Percentiles rank a stretch among this genome's conserved stretches.
Evolutionary conservation across 1,140 invertebrate species (phyloP).

Genomic region (Drosophila suzukii): DNA sequence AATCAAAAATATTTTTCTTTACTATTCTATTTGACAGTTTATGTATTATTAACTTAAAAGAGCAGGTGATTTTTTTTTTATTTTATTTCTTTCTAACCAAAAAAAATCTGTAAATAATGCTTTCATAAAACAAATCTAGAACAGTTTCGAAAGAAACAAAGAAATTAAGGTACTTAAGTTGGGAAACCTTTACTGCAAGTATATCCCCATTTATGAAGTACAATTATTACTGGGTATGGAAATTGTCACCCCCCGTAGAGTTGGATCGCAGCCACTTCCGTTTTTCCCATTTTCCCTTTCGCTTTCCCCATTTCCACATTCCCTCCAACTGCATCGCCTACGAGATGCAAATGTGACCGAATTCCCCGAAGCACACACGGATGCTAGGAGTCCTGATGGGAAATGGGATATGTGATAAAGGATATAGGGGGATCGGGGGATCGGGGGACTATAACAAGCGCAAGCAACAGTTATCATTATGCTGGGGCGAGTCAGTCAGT

Average conservation of each 20-base stretch:
- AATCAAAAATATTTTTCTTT: no score
- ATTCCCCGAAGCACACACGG: constrained; percentile 16
- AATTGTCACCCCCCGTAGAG: not conserved
- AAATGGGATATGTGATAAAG: not conserved
- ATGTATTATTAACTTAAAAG: no score
- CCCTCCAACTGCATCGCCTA: constrained; percentile 29
- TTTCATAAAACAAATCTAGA: no score
- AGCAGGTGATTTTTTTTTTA: no score
- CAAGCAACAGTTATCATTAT: constrained; percentile 67
- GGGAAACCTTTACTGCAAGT: not conserved
- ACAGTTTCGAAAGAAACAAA: no score
- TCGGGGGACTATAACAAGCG: constrained; percentile 15
- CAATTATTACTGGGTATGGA: not conserved
- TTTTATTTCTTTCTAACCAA: no score
- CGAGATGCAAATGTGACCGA: constrained; percentile 57
- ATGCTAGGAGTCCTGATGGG: not conserved
- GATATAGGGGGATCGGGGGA: not conserved
- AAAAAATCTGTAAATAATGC: no score
- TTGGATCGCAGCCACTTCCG: constrained; percentile 2
- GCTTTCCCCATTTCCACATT: not conserved
- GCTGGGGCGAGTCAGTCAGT: constrained; percentile 4
- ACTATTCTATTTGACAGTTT: no score
- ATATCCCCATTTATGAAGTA: not conserved
- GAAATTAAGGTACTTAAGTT: not conserved
- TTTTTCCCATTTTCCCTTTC: not conserved